Evolutionary conservation across 2,797 vertebrate species (phyloP).

Genomic region (Nannoperca obscura): DNA sequence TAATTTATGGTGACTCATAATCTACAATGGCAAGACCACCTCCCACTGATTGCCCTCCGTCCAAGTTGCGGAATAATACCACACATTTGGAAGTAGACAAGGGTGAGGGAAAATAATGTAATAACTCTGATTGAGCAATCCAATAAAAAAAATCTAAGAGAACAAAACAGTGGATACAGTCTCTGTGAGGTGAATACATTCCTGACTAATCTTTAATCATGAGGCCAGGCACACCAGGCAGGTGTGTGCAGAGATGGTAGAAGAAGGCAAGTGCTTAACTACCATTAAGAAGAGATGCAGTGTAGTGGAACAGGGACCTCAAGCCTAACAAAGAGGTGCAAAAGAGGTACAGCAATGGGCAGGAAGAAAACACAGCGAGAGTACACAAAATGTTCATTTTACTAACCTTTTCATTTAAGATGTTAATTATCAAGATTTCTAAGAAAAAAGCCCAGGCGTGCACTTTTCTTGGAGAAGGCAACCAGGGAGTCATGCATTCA

Average conservation of each 20-base stretch:
- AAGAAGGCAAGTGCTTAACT: not conserved
- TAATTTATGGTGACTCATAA: constrained; percentile 55
- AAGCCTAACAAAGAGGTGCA: not conserved
- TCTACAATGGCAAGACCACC: constrained; percentile 35
- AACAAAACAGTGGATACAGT: not conserved
- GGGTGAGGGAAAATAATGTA: constrained; percentile 16
- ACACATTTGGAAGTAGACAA: constrained; percentile 14
- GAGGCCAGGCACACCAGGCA: not conserved
- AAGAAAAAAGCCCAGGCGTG: not conserved
- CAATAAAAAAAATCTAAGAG: not conserved
- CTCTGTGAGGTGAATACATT: not conserved
- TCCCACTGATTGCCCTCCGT: constrained; percentile 13
- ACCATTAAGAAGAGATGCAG: not conserved
- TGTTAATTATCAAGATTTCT: not conserved
- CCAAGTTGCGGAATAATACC: constrained; percentile 8
- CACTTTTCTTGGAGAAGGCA: not conserved
- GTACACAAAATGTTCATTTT: not conserved
- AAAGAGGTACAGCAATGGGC: not conserved
- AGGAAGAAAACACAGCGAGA: not conserved
- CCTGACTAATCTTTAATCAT: not conserved
- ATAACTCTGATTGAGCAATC: not conserved
- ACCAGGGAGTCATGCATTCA: not conserved
- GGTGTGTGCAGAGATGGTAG: not conserved
- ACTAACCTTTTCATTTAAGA: not conserved
- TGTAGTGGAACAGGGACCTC: no score